Evolutionary conservation across 2,797 vertebrate genomes (phyloP).

Genomic region (Pterois miles): DNA sequence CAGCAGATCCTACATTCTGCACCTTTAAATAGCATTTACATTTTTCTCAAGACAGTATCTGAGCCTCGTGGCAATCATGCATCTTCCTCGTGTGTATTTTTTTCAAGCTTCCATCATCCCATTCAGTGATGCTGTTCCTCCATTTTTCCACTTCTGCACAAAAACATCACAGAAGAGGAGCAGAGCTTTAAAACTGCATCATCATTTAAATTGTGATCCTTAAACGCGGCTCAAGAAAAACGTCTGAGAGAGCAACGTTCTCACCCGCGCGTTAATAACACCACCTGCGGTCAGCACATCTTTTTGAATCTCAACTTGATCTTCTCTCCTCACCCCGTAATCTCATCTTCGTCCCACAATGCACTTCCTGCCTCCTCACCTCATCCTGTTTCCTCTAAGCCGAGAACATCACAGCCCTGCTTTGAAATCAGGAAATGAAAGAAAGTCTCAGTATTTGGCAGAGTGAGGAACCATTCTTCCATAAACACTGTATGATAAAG

Average conservation of each 20-base stretch:
- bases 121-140: background rate
- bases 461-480: slow-evolving; percentile 71
- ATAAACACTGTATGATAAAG: slow-evolving; percentile 75
- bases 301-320: slow-evolving; percentile 70
- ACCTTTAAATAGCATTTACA: background rate
- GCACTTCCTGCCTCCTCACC: slow-evolving; percentile 75
- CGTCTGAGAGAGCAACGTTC: slow-evolving; percentile 28
- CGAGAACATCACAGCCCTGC: slow-evolving; percentile 75
- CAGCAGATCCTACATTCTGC: too few species aligned
- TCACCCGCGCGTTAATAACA: slow-evolving; percentile 41
- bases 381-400: slow-evolving; percentile 77
- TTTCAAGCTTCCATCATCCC: background rate
- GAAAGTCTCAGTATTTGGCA: slow-evolving; percentile 66
- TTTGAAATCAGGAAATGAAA: slow-evolving; percentile 82
- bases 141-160: background rate
- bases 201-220: slow-evolving; percentile 39
- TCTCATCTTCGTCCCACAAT: slow-evolving; percentile 74
- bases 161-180: background rate
- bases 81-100: background rate
- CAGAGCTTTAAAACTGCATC: slow-evolving; percentile 41
- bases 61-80: background rate
- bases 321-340: slow-evolving; percentile 68
- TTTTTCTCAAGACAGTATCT: background rate
- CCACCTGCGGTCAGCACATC: slow-evolving; percentile 71
- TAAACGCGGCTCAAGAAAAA: slow-evolving; percentile 30